These are phyloP conservation scores for Pavo muticus DNA, from an alignment of 2,113 vertebrate genomes.

Conservation along the genomic window DNA sequence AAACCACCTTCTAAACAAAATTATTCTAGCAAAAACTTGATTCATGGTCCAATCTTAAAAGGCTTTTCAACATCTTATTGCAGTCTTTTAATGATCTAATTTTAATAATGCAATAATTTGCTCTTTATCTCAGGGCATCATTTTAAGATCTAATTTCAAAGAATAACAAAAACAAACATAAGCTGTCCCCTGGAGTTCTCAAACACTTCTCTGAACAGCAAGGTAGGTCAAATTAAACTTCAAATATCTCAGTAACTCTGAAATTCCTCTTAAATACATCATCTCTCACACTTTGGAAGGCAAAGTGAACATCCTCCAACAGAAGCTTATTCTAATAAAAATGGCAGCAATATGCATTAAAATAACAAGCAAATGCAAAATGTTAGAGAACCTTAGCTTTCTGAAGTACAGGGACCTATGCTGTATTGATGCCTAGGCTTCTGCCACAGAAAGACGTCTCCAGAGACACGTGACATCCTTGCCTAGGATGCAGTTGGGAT, in stretches of 20 bases:
- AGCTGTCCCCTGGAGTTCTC: not conserved
- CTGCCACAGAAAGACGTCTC: not conserved
- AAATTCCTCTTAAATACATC: not conserved
- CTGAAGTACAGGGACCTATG: not conserved
- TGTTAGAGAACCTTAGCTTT: not conserved
- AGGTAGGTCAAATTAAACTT: not conserved
- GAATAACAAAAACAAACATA: constrained; percentile 14
- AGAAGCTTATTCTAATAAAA: not conserved
- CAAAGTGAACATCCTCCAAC: not conserved
- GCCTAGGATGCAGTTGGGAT: not conserved
- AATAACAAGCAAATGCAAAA: not conserved
- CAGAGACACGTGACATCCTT: not conserved
- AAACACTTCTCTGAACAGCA: constrained; percentile 10
- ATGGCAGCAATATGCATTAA: not conserved
- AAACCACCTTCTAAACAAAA: not conserved
- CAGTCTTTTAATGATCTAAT: not conserved
- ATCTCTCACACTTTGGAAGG: not conserved
- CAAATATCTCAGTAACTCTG: not conserved
- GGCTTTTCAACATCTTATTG: not conserved
- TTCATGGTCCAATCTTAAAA: not conserved
- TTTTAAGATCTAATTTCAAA: not conserved
- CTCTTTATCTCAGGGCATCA: not conserved
- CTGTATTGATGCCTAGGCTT: not conserved
- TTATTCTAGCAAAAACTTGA: not conserved
- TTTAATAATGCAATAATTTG: not conserved